These are phyloP conservation scores for Geophilus truncorum DNA, from an alignment of 2,888 invertebrate genomes.

Conservation along the genomic window DNA sequence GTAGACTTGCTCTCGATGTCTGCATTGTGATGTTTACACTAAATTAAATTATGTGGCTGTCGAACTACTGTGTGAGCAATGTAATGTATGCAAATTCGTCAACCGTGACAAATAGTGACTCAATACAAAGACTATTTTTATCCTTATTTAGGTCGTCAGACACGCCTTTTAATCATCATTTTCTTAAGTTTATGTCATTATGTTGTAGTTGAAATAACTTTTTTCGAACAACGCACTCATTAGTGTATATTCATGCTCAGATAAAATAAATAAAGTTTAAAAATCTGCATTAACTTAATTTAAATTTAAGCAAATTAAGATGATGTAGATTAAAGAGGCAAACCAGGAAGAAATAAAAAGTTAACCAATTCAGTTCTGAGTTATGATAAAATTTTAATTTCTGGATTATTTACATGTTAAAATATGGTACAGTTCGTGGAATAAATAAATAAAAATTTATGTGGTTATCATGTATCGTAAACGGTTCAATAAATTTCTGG, in stretches of 20 bases:
- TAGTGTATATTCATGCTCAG: not conserved
- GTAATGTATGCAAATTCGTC: not conserved
- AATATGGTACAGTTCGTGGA: not conserved
- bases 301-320: too few species aligned
- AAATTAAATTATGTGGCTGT: not conserved
- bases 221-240: not conserved
- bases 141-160: not conserved
- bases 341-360: not conserved
- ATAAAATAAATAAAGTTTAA: too few species aligned
- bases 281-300: too few species aligned
- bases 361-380: too few species aligned
- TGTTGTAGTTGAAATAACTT: not conserved
- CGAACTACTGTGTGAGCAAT: not conserved
- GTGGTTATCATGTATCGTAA: conserved; percentile 29
- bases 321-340: too few species aligned
- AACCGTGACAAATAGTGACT: not conserved
- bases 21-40: not conserved
- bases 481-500: conserved; percentile 29
- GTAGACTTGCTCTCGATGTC: not conserved
- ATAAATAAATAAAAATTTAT: not conserved
- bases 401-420: not conserved
- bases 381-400: too few species aligned
- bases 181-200: not conserved
- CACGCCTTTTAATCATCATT: not conserved
- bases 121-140: not conserved